phyloP scores from a whole-genome alignment of 2,888 invertebrate genomes.

The Cheilosia impressa region DNA sequence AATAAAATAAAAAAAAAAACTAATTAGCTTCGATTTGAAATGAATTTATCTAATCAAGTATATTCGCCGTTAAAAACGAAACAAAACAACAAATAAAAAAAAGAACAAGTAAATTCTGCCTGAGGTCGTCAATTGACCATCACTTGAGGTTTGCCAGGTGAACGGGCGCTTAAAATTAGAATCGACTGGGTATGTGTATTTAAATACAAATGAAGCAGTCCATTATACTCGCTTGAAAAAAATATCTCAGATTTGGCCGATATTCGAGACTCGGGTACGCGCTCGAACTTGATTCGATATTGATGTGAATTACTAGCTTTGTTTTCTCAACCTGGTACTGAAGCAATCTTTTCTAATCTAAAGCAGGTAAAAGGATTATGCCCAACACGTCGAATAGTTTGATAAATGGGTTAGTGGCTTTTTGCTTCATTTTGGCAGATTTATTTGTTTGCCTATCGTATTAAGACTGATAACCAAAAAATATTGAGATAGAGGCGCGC shows the following conservation, averaged over 20 bases:
- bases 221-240: too few relatives aligned
- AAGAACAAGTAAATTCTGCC: conserved; percentile 18
- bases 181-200: conserved; percentile 1
- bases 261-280: background rate
- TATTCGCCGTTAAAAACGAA: background rate
- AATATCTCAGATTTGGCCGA: too few relatives aligned
- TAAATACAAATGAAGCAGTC: too few relatives aligned
- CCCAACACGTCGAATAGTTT: too few relatives aligned
- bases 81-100: background rate
- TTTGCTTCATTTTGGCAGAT: background rate
- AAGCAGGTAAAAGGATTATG: background rate
- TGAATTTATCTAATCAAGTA: conserved; percentile 38
- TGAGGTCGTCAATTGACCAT: conserved; percentile 46
- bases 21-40: conserved; percentile 36
- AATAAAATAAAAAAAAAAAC: background rate
- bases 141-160: conserved; percentile 45
- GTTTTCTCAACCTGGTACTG: background rate
- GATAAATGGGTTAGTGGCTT: background rate
- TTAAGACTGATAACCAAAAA: background rate
- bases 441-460: background rate
- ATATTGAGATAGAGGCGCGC: background rate
- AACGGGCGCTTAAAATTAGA: conserved; percentile 39
- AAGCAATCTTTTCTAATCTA: background rate
- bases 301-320: background rate
- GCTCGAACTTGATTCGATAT: background rate